These are phyloP conservation scores for Triops cancriformis DNA, from an alignment of 1,140 invertebrate species.

Conservation along the genomic window DNA sequence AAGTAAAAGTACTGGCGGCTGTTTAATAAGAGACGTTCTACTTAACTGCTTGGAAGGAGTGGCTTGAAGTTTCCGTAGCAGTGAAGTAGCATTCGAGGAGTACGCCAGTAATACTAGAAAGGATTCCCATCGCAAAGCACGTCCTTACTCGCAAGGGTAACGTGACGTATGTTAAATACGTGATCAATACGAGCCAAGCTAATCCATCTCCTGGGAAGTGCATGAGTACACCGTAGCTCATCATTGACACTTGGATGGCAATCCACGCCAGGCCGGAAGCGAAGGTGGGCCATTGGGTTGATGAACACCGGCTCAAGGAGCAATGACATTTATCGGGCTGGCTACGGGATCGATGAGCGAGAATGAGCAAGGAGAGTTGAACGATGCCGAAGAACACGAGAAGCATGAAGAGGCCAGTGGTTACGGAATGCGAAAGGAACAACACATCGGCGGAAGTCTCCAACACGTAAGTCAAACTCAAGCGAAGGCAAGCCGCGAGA, in stretches of 20 bases:
- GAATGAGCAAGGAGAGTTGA: slow-evolving; percentile 23
- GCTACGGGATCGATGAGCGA: neutral
- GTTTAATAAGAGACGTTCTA: neutral
- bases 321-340: neutral
- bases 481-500: slow-evolving; percentile 21
- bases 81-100: neutral
- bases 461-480: neutral
- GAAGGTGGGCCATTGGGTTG: slow-evolving; percentile 45
- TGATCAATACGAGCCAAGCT: slow-evolving; percentile 68
- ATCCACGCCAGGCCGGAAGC: slow-evolving; percentile 53
- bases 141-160: slow-evolving; percentile 61
- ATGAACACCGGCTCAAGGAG: slow-evolving; percentile 8
- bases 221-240: slow-evolving; percentile 48
- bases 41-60: neutral
- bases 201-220: slow-evolving; percentile 42
- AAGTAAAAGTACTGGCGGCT: neutral
- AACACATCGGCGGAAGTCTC: neutral
- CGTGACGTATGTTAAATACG: slow-evolving; percentile 76
- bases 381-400: neutral
- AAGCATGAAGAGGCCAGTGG: neutral
- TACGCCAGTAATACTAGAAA: slow-evolving; percentile 45
- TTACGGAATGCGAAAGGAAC: neutral
- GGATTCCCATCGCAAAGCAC: slow-evolving; percentile 48
- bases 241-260: slow-evolving; percentile 50
- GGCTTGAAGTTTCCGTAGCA: neutral